phyloP scores from a whole-genome alignment of 2,888 invertebrate species.

The Trachelus troglodyta region DNA sequence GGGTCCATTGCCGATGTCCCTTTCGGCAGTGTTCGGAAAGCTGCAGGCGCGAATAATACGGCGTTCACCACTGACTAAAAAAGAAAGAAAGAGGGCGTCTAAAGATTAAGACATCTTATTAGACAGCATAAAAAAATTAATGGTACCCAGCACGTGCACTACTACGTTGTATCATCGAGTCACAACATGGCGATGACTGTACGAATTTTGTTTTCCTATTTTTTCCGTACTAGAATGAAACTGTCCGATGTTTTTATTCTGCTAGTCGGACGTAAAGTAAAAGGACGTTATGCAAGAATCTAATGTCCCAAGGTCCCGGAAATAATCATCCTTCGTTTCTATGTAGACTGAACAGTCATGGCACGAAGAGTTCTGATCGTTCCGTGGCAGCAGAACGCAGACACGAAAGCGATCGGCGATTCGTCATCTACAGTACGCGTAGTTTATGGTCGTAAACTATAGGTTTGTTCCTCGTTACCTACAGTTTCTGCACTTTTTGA shows the following conservation, averaged over 20 bases:
- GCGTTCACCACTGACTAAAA: conserved; percentile 49
- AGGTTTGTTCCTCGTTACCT: too few relatives aligned
- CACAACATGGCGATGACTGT: background rate
- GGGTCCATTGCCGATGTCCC: conserved; percentile 49
- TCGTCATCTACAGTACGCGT: background rate
- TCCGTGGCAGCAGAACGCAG: background rate
- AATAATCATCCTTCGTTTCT: background rate
- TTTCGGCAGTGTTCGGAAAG: conserved; percentile 51
- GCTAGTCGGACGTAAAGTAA: background rate
- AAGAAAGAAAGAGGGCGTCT: background rate
- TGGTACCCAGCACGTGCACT: background rate
- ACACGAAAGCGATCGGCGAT: background rate
- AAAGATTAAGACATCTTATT: background rate
- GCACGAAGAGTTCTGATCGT: background rate
- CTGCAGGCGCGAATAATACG: conserved; percentile 52
- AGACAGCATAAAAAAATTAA: background rate
- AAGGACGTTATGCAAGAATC: background rate
- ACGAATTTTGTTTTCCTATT: background rate
- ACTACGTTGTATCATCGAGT: background rate
- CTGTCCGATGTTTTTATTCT: background rate
- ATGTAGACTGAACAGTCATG: background rate
- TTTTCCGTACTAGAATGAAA: background rate
- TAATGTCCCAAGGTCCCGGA: background rate
- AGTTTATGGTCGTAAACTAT: background rate
- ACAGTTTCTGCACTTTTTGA: too few relatives aligned